Base-by-base conservation (phyloP, 1,140 invertebrate species). In the Zophobas morio region DNA sequence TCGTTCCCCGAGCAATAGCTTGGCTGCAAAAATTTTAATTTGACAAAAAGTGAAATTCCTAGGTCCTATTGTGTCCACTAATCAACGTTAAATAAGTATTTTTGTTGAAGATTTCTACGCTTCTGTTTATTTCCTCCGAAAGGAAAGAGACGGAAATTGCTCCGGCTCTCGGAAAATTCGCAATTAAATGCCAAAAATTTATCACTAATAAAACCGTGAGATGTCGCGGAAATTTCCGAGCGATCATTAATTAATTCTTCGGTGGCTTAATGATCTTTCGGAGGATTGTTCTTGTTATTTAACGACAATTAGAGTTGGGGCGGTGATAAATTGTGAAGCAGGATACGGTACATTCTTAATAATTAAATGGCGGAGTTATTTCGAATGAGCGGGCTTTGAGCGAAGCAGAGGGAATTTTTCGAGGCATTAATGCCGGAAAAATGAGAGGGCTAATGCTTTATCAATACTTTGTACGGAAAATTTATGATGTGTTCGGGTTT, bases 201-300 rank as follows among this genome's bases (percentile, higher is more conserved):
- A 66, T 66, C 60, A 42, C 60, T 66, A 66, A 66, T 40, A 66
- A 66, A 66, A 66, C 60, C 39, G 60, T 66, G 35, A 66, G 39
- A 66, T 66, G 60, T 66, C 60, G 20, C 60, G 60, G 60, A 66
- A 66, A 40, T 66, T 66, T 66, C 60, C 2, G 35, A 66, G 39
- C 42, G 60, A 66, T 66, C 60, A 66, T 66, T 66, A 66, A 66
- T 66, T 66, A 66, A 66, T 66, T 66, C 60, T 66, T 66, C 37
- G 1, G 37, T 32, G 60, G 33, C 60, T 66, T 66, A 66, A 66
- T 66, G 60, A 66, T 66, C 60, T 66, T 66, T 66, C 39, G n/a
- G 8, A 66, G 60, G 40, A 66, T 66, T 66, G 60, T 66, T 66
- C 60, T 39, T 66, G 37, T 66, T 66, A 66, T 66, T 66, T 66